Base-by-base conservation (phyloP, 2,113 vertebrate genomes). In the Muntiacus muntjak region DNA sequence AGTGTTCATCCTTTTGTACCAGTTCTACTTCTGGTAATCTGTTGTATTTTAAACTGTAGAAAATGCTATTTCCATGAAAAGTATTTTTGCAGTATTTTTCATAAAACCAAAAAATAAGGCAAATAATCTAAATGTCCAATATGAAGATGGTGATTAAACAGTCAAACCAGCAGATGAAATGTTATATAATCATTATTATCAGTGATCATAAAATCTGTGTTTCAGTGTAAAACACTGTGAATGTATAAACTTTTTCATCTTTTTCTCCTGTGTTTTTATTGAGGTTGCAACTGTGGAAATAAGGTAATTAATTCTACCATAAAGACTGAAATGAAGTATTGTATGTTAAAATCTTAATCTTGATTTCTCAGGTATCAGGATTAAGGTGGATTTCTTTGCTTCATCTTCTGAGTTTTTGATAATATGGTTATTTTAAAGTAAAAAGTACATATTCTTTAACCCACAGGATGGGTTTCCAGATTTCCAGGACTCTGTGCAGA, bases 401-500 rank as follows among this genome's bases (percentile, higher is more conserved):
- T 79, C 86, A 50, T 89, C 50, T 64, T 84, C 62, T 84, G n/a
- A 86, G 26, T 67, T 97, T 57, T 87, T 83, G 10, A 25, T 82
- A 88, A 13, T 40, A 40, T 28, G 45, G 54, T 97, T 97, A 78
- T 7, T 94, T 83, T 87, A 40, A 54, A 84, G 52, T 86, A 79
- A 76, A 74, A 83, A 87, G 43, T 43, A 71, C 52, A 97, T 82
- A 60, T 96, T 96, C 85, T 98, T 8, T 95, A 47, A 62, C 96
- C 90, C 83, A 78, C 97, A 99, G 99, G 99, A 99, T 96, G 99
- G 99, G 82, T 99, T 99, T 98, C 99, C 99, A 60, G 99, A 99
- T 98, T 99, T 99, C 97, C 99, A 99, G 98, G 99, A 99, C 97
- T 99, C 99, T 0, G 98, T 99, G 95, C 99, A 99, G 96, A 99